A percentile compares a stretch with the other conserved stretches of the same genome.
phyloP scores from a whole-genome alignment of 2,888 invertebrate species.

The Anticlea derivata region DNA sequence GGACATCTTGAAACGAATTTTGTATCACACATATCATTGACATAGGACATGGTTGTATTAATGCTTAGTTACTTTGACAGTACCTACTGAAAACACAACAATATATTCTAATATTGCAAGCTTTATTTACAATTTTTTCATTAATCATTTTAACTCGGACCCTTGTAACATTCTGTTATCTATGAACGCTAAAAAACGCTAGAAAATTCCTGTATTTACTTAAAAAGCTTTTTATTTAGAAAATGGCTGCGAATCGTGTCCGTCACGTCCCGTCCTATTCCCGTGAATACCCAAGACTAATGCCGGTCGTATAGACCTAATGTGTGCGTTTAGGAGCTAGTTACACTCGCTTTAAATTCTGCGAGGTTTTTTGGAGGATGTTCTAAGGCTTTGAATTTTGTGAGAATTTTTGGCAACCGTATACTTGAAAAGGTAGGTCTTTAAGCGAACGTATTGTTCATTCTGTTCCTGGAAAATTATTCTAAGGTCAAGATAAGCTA shows the following conservation, averaged over 20 bases:
- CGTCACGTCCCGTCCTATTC: conserved; percentile 47
- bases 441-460: not conserved
- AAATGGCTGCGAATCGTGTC: conserved; percentile 9
- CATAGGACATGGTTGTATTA: too few species aligned
- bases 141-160: too few species aligned
- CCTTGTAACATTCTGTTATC: too few species aligned
- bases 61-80: too few species aligned
- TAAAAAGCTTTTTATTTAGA: conserved; percentile 7
- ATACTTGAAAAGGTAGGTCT: not conserved
- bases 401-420: not conserved
- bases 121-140: too few species aligned
- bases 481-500: too few species aligned
- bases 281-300: conserved; percentile 46
- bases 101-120: too few species aligned
- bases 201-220: too few species aligned
- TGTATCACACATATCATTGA: too few species aligned
- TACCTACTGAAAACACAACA: too few species aligned
- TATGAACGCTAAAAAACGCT: not conserved
- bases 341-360: conserved; percentile 41
- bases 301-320: conserved; percentile 50
- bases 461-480: too few species aligned
- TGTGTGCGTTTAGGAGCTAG: conserved; percentile 50
- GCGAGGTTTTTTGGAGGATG: conserved; percentile 26
- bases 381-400: conserved; percentile 13
- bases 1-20: too few species aligned